These are phyloP conservation scores for Erythrolamprus reginae DNA, from an alignment of 2,113 vertebrate genomes.

Conservation along the genomic window DNA sequence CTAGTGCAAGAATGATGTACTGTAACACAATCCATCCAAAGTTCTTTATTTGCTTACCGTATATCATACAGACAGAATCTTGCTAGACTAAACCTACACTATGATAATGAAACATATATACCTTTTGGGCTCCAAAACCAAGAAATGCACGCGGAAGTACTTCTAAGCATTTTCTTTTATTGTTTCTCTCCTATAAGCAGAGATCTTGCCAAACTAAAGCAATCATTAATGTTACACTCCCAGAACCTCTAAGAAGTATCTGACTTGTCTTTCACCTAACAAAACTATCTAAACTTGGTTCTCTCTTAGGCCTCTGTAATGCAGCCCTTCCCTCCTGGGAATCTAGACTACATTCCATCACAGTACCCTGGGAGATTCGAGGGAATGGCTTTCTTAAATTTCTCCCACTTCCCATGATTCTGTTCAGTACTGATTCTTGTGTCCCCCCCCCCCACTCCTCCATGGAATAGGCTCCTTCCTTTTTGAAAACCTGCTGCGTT, in stretches of 20 bases:
- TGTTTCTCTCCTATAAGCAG: neutral
- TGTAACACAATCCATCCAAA: neutral
- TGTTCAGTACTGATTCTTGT: neutral
- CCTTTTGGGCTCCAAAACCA: neutral
- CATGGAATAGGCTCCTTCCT: neutral
- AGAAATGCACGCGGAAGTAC: neutral
- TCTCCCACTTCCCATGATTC: neutral
- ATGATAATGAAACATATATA: neutral
- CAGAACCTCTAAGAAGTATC: neutral
- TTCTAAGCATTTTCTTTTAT: neutral
- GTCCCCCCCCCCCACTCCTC: neutral
- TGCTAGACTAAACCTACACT: neutral
- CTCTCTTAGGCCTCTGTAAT: neutral
- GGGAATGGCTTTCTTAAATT: neutral
- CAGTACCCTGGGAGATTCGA: neutral
- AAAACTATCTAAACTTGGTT: neutral
- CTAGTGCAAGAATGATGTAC: neutral
- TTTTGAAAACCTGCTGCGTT: neutral
- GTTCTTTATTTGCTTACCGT: neutral
- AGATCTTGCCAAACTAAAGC: neutral
- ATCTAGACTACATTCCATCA: neutral
- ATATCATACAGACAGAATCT: neutral
- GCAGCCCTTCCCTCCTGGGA: neutral
- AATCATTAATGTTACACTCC: neutral
- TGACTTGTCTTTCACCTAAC: neutral